These are phyloP conservation scores for Watsonalla binaria DNA, from an alignment of 2,888 invertebrate genomes.

Conservation along the genomic window DNA sequence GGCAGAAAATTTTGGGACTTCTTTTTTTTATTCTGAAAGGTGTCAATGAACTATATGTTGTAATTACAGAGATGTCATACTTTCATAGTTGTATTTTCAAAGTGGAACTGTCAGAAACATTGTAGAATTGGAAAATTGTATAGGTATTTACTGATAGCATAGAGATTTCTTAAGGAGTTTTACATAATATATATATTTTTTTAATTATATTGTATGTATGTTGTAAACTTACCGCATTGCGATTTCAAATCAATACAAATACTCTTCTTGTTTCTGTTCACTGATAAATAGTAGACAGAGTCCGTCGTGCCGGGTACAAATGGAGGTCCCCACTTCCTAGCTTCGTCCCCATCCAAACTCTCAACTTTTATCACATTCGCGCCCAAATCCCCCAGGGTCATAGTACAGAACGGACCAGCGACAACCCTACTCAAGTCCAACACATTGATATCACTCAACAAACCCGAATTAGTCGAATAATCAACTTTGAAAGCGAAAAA, in stretches of 20 bases:
- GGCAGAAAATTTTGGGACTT: too few relatives aligned
- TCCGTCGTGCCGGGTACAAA: conserved; percentile 82
- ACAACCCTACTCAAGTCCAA: conserved; percentile 91
- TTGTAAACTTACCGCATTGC: conserved; percentile 78
- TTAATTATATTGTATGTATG: too few relatives aligned
- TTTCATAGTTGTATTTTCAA: background rate
- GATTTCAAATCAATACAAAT: conserved; percentile 91
- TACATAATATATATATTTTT: too few relatives aligned
- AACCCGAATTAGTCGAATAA: conserved; percentile 64
- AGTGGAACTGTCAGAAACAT: too few relatives aligned
- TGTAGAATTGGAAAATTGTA: too few relatives aligned
- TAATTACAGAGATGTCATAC: background rate
- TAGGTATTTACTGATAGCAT: too few relatives aligned
- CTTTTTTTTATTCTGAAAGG: too few relatives aligned
- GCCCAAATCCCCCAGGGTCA: conserved; percentile 95
- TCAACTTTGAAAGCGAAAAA: conserved; percentile 19
- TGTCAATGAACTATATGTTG: too few relatives aligned
- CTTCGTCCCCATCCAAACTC: conserved; percentile 89
- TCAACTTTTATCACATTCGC: conserved; percentile 97
- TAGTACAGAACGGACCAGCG: conserved; percentile 96
- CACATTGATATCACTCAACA: conserved; percentile 84
- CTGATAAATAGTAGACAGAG: conserved; percentile 89
- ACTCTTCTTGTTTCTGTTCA: conserved; percentile 97
- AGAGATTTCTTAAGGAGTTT: too few relatives aligned
- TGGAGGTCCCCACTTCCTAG: conserved; percentile 96